Evolutionary conservation across 1,140 invertebrate species (phyloP), one percentile per base, ranked within the genome.

Genomic region (Trichonephila clavata): DNA sequence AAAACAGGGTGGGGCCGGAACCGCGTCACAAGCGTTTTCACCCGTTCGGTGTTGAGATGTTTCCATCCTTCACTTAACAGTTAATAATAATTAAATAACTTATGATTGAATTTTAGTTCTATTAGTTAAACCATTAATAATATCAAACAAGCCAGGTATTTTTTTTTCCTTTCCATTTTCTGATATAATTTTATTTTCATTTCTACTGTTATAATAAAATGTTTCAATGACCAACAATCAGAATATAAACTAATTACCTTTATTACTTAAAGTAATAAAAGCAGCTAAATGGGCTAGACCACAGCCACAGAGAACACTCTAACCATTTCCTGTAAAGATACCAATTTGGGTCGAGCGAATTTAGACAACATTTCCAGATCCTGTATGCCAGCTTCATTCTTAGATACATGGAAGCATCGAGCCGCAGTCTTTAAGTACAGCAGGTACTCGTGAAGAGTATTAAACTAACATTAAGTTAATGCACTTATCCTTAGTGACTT

Each of bases 401-500:
- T 63, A 63, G 61, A 21, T 63, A 63, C 61, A 63, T 50, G 50
- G 63, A 21, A 65, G 63, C 21, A 65, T 21, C n/a, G 24, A 71
- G 24, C 68, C 10, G 27, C 10, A 32, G 68, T 71, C 24, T 24
- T 71, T 71, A 71, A 71, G n/a, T 71, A 71, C 68, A 71, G 27
- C 68, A 71, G 68, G 68, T 71, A 71, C 24, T 16, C 27, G 24
- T 18, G 68, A 71, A 71, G 68, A 71, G 68, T 71, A 71, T 71
- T 71, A 71, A 71, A 71, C 68, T 71, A 71, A 71, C 68, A 71
- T 71, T 71, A 71, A 32, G 27, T 71, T 71, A 71, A 71, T 71
- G 68, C 68, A 71, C 68, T 71, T 32, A 71, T 14, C 68, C 68
- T 16, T 32, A 39, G 68, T 71, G 68, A 71, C 68, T 71, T 32